Percentiles rank a stretch among this genome's conserved stretches.
These are phyloP conservation scores for Scaptomyza montana DNA, from an alignment of 1,140 invertebrate genomes.

Conservation along the genomic window DNA sequence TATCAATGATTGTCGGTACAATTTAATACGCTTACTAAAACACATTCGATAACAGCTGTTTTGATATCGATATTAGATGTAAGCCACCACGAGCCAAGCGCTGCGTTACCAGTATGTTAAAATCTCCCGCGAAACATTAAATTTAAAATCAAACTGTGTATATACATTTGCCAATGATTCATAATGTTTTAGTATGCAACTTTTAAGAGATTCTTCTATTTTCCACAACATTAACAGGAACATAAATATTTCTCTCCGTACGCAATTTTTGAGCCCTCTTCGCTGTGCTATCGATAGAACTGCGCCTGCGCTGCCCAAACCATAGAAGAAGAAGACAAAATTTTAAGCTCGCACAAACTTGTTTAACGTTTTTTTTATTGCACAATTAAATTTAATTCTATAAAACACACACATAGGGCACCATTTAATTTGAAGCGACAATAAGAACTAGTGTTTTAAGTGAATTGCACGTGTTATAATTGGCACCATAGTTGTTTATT, in stretches of 20 bases:
- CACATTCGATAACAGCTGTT: not conserved
- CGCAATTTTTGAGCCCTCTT: too few species aligned
- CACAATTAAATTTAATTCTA: conserved; percentile 51
- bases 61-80: conserved; percentile 12
- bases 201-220: not conserved
- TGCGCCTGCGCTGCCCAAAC: conserved; percentile 32
- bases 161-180: too few species aligned
- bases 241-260: too few species aligned
- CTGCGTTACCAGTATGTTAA: conserved; percentile 15
- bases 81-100: not conserved
- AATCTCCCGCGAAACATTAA: not conserved
- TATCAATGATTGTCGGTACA: conserved; percentile 1
- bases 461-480: conserved; percentile 39
- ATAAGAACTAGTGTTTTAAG: conserved; percentile 41
- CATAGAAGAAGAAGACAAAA: conserved; percentile 27
- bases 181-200: not conserved
- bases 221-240: not conserved
- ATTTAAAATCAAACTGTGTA: not conserved
- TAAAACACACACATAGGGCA: conserved; percentile 38
- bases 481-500: conserved; percentile 38
- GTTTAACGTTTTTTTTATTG: conserved; percentile 53
- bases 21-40: conserved; percentile 8
- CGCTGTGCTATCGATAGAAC: conserved; percentile 13
- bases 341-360: conserved; percentile 44
- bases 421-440: conserved; percentile 32